These are phyloP conservation scores for Calliopsis andreniformis DNA, from an alignment of 1,140 invertebrate genomes.

Conservation along the genomic window DNA sequence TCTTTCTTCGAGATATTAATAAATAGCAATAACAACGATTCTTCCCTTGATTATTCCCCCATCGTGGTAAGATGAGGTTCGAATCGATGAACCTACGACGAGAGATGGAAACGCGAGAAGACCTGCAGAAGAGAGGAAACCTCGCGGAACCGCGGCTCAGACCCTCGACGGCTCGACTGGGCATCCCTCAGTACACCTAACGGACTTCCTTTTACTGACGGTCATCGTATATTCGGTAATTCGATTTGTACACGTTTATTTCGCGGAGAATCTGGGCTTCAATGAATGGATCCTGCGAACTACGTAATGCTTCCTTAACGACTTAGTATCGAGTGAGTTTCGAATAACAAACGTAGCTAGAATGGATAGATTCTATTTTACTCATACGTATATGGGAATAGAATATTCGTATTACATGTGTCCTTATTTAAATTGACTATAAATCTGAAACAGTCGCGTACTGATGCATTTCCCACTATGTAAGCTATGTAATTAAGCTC, in stretches of 20 bases:
- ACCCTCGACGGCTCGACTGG: slow-evolving; percentile 67
- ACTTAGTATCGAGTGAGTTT: too few relatives aligned
- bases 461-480: too few relatives aligned
- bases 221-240: slow-evolving; percentile 68
- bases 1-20: too few relatives aligned
- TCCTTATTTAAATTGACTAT: too few relatives aligned
- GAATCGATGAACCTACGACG: slow-evolving; percentile 71
- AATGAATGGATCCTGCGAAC: slow-evolving; percentile 32
- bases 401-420: too few relatives aligned
- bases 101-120: slow-evolving; percentile 76
- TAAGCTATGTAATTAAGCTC: too few relatives aligned
- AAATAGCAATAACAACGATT: slow-evolving; percentile 1
- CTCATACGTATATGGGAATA: too few relatives aligned
- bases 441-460: too few relatives aligned
- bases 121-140: slow-evolving; percentile 80
- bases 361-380: too few relatives aligned
- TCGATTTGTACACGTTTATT: slow-evolving; percentile 56
- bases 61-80: slow-evolving; percentile 63
- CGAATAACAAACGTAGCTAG: too few relatives aligned
- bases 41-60: slow-evolving; percentile 9
- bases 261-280: slow-evolving; percentile 34
- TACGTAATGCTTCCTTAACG: slow-evolving; percentile 9
- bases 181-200: slow-evolving; percentile 77
- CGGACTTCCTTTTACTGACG: slow-evolving; percentile 77
- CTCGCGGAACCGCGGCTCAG: slow-evolving; percentile 77